phyloP scores from a whole-genome alignment of 1,140 invertebrate genomes.

The Hestina assimilis region DNA sequence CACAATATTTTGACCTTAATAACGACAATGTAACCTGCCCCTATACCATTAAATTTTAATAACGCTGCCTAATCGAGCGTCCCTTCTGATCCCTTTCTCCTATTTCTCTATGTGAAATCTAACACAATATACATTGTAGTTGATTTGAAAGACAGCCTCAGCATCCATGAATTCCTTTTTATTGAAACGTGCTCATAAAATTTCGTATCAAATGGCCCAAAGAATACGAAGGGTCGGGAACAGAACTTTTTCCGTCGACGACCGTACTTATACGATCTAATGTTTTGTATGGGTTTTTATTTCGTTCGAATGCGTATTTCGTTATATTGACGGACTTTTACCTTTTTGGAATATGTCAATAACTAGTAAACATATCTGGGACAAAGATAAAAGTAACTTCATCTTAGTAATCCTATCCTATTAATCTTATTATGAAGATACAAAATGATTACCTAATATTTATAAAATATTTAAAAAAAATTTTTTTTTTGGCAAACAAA shows the following conservation, averaged over 20 bases:
- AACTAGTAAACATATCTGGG: slow-evolving; percentile 1
- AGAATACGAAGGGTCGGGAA: slow-evolving; percentile 33
- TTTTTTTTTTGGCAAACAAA: too few relatives aligned
- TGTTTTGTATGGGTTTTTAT: slow-evolving; percentile 41
- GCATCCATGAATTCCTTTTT: slow-evolving; percentile 44
- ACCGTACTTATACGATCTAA: slow-evolving; percentile 43
- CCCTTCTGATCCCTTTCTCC: background rate
- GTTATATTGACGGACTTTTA: slow-evolving; percentile 4
- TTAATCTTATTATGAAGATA: too few relatives aligned
- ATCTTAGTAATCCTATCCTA: background rate
- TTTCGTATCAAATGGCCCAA: slow-evolving; percentile 47
- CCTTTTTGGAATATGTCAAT: background rate
- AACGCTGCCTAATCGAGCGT: background rate
- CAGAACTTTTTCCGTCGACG: slow-evolving; percentile 23
- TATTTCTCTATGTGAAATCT: background rate
- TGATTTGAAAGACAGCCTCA: slow-evolving; percentile 1
- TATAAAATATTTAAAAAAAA: too few relatives aligned
- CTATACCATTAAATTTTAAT: background rate
- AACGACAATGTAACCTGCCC: background rate
- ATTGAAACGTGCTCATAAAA: slow-evolving; percentile 59
- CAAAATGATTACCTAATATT: too few relatives aligned
- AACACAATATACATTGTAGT: slow-evolving; percentile 4
- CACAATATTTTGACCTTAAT: background rate
- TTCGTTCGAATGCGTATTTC: slow-evolving; percentile 19
- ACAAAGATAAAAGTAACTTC: background rate